These are phyloP conservation scores for Mycetomoellerius zeteki DNA, from an alignment of 1,140 invertebrate species.

Conservation along the genomic window DNA sequence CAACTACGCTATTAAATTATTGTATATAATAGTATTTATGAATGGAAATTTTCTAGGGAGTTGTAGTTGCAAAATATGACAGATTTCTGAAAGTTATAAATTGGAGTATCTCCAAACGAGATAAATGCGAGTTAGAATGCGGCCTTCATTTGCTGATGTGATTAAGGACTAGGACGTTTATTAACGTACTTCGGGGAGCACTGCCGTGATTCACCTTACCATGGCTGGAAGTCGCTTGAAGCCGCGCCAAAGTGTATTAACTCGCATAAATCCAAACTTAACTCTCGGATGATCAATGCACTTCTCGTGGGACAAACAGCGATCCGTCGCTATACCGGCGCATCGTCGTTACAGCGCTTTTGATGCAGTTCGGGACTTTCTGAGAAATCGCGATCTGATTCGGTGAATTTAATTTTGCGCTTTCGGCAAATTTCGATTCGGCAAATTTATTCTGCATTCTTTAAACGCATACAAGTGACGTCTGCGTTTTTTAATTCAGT, in stretches of 20 bases:
- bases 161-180: constrained; percentile 64
- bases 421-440: background rate
- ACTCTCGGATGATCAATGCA: constrained; percentile 61
- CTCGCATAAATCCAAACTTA: constrained; percentile 64
- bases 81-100: constrained; percentile 46
- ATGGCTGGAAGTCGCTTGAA: constrained; percentile 62
- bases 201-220: constrained; percentile 48
- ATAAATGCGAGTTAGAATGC: constrained; percentile 56
- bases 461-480: background rate
- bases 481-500: background rate
- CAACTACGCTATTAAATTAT: background rate
- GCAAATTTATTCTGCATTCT: background rate
- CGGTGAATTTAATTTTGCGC: constrained; percentile 21
- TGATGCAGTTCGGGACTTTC: background rate
- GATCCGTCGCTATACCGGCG: constrained; percentile 32
- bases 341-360: constrained; percentile 5
- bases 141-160: constrained; percentile 60
- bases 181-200: constrained; percentile 56
- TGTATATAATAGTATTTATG: background rate
- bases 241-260: constrained; percentile 64
- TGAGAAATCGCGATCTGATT: constrained; percentile 27
- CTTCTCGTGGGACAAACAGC: constrained; percentile 61
- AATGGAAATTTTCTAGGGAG: background rate
- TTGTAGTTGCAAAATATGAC: constrained; percentile 9
- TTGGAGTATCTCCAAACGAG: constrained; percentile 61